Base-by-base conservation (phyloP, 2,888 invertebrate species). In the Drosophila pseudotalamancana region DNA sequence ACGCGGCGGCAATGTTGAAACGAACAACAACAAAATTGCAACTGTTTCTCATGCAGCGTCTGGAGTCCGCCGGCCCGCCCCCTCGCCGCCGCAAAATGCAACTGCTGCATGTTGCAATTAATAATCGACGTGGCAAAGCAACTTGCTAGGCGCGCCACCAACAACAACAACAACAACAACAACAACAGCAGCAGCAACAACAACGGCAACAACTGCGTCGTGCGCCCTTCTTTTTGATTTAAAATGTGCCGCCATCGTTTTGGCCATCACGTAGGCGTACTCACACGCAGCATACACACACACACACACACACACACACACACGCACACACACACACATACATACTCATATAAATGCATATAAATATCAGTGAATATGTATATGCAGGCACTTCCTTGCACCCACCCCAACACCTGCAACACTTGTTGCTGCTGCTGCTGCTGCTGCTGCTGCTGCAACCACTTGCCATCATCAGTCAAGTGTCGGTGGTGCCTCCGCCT, bases 191-290 rank as follows among this genome's bases (percentile, higher is more conserved):
- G 5, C 70, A 32, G 4, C 62, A 40, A 14, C 65, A 40, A 2
- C 34, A 25, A 4, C 40, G 49, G 16, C 56, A 45, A 14, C 54
- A 45, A 18, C 48, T 32, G 37, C 76, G 37, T 77, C 67, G 77
- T 79, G 79, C 81, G 84, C 79, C 80, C 85, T 85, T 83, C 79
- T 78, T 80, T 81, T 83, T 82, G 81, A 82, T 82, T 82, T 83
- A 83, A 82, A 82, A 82, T 83, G 83, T 78, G 81, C 81, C 81
- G 83, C 73, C 67, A 57, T 60, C 59, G 60, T 50, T 64, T 72
- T 73, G 64, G 70, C 25, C 61, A 64, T 70, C 77, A 80, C 80
- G 80, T 80, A 80, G 80, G 80, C 82, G 80, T 82, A 75, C 75
- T 76, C 76, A 81, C 75, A 79, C 77, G 79, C 79, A 69, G 78